These are phyloP conservation scores for Sturmia bella DNA, from an alignment of 2,888 invertebrate genomes.

Conservation along the genomic window DNA sequence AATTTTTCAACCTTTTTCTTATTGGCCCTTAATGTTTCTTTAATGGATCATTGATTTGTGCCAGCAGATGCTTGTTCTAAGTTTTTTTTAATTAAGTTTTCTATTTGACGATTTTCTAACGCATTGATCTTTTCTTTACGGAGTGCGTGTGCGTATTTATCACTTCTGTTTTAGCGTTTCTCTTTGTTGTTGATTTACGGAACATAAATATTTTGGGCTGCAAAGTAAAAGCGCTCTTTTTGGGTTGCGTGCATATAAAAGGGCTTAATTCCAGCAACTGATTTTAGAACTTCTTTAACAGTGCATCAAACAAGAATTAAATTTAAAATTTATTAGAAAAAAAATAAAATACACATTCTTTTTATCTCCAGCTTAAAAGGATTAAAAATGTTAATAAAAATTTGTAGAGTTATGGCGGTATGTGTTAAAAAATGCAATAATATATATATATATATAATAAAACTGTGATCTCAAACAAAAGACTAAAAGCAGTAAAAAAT, in stretches of 20 bases:
- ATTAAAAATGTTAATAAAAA: conserved; percentile 47
- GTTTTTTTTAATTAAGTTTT: conserved; percentile 33
- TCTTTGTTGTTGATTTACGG: conserved; percentile 43
- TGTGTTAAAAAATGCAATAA: conserved; percentile 41
- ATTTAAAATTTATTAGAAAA: background rate
- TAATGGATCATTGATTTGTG: conserved; percentile 51
- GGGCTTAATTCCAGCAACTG: background rate
- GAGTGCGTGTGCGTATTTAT: conserved; percentile 29
- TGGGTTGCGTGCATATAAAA: conserved; percentile 60
- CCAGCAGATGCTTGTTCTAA: conserved; percentile 43
- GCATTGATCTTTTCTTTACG: conserved; percentile 39
- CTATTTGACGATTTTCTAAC: conserved; percentile 51
- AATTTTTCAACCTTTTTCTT: conserved; percentile 36
- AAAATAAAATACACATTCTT: conserved; percentile 1
- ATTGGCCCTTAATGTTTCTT: conserved; percentile 47
- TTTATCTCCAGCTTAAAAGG: background rate
- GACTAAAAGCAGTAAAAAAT: conserved; percentile 10
- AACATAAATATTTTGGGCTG: conserved; percentile 56
- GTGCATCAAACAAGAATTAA: conserved; percentile 53
- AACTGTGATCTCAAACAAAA: conserved; percentile 5
- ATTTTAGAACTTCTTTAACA: conserved; percentile 57
- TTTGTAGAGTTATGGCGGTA: conserved; percentile 58
- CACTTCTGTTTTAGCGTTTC: conserved; percentile 26
- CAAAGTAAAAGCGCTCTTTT: background rate
- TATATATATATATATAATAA: background rate